Conservation (phyloP, 2,888 invertebrate genomes). For the Cephus sareptanus region DNA sequence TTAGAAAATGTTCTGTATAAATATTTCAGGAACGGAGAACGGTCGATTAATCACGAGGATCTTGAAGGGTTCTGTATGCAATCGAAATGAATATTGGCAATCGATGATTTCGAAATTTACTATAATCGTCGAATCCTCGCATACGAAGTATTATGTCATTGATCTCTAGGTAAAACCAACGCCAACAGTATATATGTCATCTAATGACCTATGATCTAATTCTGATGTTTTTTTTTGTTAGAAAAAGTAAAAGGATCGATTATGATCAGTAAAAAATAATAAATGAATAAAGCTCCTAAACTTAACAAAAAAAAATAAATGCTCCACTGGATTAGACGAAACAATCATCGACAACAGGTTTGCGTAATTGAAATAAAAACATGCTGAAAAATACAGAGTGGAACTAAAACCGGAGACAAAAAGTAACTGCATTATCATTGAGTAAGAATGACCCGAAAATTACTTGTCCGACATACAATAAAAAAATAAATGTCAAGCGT, state of each 20-base stretch:
- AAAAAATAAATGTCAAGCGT: neutral
- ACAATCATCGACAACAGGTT: neutral
- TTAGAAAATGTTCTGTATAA: neutral
- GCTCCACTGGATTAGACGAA: neutral
- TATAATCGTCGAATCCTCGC: neutral
- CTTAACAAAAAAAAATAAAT: neutral
- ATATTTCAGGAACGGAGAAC: neutral
- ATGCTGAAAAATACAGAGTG: neutral
- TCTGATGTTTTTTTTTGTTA: neutral
- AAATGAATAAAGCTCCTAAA: neutral
- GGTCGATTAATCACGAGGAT: neutral
- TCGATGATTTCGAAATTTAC: neutral
- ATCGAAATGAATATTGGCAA: neutral
- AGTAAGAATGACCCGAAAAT: neutral
- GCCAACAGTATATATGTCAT: neutral
- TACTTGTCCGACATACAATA: neutral
- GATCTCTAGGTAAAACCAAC: neutral
- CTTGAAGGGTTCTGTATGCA: neutral
- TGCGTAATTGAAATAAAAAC: neutral
- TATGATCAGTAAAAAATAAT: neutral
- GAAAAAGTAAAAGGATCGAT: neutral
- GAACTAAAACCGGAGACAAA: neutral
- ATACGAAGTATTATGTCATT: neutral
- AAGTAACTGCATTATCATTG: neutral
- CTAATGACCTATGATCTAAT: neutral